Evolutionary conservation across 1,140 invertebrate species (phyloP).

Genomic region (Cydia pomonella): DNA sequence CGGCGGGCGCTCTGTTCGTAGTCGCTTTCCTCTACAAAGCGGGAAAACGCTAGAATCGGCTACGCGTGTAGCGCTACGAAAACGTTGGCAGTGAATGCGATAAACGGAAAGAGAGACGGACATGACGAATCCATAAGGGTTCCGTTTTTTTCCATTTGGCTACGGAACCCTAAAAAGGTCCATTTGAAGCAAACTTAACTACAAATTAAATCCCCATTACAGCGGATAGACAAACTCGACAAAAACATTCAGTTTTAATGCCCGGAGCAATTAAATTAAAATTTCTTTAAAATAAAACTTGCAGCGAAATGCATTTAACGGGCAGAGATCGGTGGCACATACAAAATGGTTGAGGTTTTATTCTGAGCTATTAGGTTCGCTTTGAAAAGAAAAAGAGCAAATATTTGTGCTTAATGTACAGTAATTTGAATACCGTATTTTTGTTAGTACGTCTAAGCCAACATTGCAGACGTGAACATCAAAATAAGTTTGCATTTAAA

Average conservation of each 20-base stretch:
- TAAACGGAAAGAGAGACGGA: too few relatives aligned
- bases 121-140: too few relatives aligned
- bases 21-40: too few relatives aligned
- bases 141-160: too few relatives aligned
- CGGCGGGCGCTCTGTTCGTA: too few relatives aligned
- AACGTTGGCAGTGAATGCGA: too few relatives aligned
- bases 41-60: too few relatives aligned
- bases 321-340: background rate
- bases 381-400: background rate
- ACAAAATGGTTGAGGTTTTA: background rate
- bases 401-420: background rate
- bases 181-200: background rate
- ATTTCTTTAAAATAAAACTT: conserved; percentile 32
- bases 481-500: too few relatives aligned
- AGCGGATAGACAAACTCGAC: conserved; percentile 6
- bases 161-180: conserved; percentile 4
- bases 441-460: too few relatives aligned
- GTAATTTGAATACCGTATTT: too few relatives aligned
- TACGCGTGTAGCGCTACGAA: too few relatives aligned
- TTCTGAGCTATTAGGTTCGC: background rate
- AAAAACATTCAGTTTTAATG: conserved; percentile 27
- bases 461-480: too few relatives aligned
- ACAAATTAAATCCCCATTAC: conserved; percentile 29
- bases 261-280: conserved; percentile 27
- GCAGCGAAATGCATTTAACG: conserved; percentile 21